Evolutionary conservation across 2,797 vertebrate species (phyloP), one percentile per base, ranked within the genome.

Genomic region (Galago senegalensis): DNA sequence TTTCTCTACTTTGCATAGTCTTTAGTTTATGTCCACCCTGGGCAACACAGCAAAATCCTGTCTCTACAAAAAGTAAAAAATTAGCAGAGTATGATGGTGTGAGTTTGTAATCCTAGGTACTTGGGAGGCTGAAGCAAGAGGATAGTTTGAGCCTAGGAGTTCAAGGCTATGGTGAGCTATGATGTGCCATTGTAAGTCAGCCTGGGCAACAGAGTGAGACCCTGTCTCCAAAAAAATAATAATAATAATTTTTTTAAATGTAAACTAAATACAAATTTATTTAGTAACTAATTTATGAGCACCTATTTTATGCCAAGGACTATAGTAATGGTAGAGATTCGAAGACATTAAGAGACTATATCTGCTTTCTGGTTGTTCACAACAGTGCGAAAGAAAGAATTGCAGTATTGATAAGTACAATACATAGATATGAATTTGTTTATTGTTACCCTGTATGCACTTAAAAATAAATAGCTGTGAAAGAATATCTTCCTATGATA

Each of bases 261-360:
- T 86, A 89, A 91, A 94, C 92, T 89, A 91, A 76, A 60, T 72
- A 81, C 29, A 86, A 18, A 88, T 93, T 67, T 67, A 65, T 56
- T 37, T 88, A 86, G 46, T 89, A 53, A 89, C 56, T 77, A 53
- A 60, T 87, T 46, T 65, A 53, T 90, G 37, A 89, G 46, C 4
- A 56, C 75, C 18, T 91, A 2, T 75, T 93, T 18, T 61, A 67
- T 85, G 37, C 14, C 11, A 92, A 43, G 11, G 11, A 23, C 34
- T 46, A 20, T 83, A 34, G 11, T 43, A 67, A 91, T 9, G 29
- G 23, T 70, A 87, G 69, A 17, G 18, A 63, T 65, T 40, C 20
- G n/a, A 73, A 97, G 37, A 72, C 43, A 80, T 53, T 31, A 79
- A 34, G 21, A 84, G n/a, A 40, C 73, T 21, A 1, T 49, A 16